Conservation (phyloP, 2,888 invertebrate species). For the Cryptophagus acutangulus region DNA sequence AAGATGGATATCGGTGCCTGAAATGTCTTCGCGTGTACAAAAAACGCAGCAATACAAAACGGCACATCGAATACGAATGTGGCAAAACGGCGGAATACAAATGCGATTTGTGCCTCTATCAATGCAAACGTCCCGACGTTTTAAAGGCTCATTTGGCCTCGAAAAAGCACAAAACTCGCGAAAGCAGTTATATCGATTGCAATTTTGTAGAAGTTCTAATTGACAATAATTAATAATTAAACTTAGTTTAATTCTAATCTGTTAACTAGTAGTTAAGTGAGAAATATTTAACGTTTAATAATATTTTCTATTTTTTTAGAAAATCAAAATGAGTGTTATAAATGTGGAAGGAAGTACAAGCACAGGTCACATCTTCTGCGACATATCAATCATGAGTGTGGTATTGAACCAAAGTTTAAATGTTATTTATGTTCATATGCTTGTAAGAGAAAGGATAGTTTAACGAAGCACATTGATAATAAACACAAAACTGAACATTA, state of each 20-base stretch:
- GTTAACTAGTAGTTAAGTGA: too few species aligned
- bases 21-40: conserved; percentile 35
- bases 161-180: conserved; percentile 26
- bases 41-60: conserved; percentile 33
- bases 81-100: conserved; percentile 60
- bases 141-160: conserved; percentile 42
- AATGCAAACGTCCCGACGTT: conserved; percentile 61
- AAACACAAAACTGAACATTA: not conserved
- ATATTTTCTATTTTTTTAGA: not conserved
- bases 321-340: not conserved
- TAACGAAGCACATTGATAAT: conserved; percentile 10
- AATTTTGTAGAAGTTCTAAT: conserved; percentile 4
- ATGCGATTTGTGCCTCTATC: conserved; percentile 60
- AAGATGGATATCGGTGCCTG: conserved; percentile 20
- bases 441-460: conserved; percentile 11
- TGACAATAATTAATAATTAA: not conserved
- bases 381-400: conserved; percentile 25
- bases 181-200: conserved; percentile 1
- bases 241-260: not conserved
- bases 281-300: not conserved
- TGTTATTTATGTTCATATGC: conserved; percentile 9
- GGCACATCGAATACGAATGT: conserved; percentile 70
- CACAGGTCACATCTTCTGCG: conserved; percentile 15
- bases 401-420: conserved; percentile 8
- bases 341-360: conserved; percentile 16